Base-by-base conservation (phyloP, 2,797 vertebrate genomes). In the Fratercula arctica region DNA sequence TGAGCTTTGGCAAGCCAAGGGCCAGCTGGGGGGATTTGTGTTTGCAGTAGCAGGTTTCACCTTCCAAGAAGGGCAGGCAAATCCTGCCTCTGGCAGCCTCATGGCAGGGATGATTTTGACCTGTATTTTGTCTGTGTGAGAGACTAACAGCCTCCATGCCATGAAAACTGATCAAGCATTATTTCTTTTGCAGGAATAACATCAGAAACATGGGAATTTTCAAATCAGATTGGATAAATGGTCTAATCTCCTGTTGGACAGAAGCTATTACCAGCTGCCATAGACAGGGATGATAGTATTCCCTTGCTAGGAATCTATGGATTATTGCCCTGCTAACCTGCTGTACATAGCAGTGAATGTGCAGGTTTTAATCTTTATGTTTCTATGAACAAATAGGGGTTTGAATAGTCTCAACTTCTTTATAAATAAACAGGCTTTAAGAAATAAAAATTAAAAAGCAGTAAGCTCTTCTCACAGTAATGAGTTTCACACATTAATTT, bases 151-250 rank as follows among this genome's bases (percentile, higher is more conserved):
- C 60, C 64, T 59, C 15, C 3, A 9, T 89, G 41, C 54, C 4
- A 0, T 73, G 86, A 77, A 93, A 95, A 87, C 2, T 11, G 70
- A 82, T 90, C 29, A 45, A 80, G 35, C 29, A 26, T 77, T 90
- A 67, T 70, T 85, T 94, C 26, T 92, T 89, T 82, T 85, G 50
- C 76, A 70, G n/a, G 59, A 84, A 23, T 79, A 43, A 57, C 54
- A 75, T 94, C 50, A 94, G 85, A 86, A 95, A 90, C 39, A 53
- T 37, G 35, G 54, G 79, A 13, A 5, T 79, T 82, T 96, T 90
- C 48, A 60, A 67, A 67, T 41, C 56, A 79, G 33, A 50, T 82
- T 79, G 80, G 56, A 90, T 87, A 90, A 94, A 88, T 89, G 21
- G 74, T 72, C 63, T 89, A 64, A 93, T 87, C 53, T 82, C 14